Base-by-base conservation (phyloP, 2,888 invertebrate species). In the Lithosia quadra region DNA sequence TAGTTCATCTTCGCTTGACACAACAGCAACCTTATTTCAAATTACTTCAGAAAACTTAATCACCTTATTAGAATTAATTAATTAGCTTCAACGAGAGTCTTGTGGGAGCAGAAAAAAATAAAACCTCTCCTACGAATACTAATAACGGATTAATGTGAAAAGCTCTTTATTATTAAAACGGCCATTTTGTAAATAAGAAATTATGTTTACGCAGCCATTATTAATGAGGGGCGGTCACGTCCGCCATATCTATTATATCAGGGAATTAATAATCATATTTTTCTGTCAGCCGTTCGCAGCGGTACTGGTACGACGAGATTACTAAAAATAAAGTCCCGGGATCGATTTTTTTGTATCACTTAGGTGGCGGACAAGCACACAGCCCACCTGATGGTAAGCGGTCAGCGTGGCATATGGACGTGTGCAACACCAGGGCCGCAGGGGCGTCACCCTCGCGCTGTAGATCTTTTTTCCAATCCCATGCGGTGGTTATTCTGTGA, bases 11-110 rank as follows among this genome's bases (percentile, higher is more conserved):
- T 39, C 60, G 2, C 18, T 22, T 0, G 9, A 36, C 7, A 9
- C n/a, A 15, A 60, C 36, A 60, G 22, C 36, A 15, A 39, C 49
- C 49, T 49, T 60, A 7, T 4, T 28, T 28, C 1, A 33, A 63
- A 36, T 63, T 57, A 66, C 59, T 68, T 15, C 63, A 64, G 18
- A 22, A 55, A 21, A 34, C 62, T 72, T 73, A 66, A 59, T 77
- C 39, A 69, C 43, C 49, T 61, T 61, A 69, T 79, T 69, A 65
- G 58, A 74, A 68, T 72, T 68, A 34, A 72, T 76, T 78, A 76
- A 67, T 65, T 66, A 72, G 36, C 33, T 58, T 69, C 69, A 74
- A 67, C 57, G 24, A 73, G 66, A 22, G 28, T 49, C 64, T 56
- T 56, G 33, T 61, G 57, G 57, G 39, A 43, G 28, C 5, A 61